phyloP scores from a whole-genome alignment of 1,140 invertebrate species.

The Gryon sp. region DNA sequence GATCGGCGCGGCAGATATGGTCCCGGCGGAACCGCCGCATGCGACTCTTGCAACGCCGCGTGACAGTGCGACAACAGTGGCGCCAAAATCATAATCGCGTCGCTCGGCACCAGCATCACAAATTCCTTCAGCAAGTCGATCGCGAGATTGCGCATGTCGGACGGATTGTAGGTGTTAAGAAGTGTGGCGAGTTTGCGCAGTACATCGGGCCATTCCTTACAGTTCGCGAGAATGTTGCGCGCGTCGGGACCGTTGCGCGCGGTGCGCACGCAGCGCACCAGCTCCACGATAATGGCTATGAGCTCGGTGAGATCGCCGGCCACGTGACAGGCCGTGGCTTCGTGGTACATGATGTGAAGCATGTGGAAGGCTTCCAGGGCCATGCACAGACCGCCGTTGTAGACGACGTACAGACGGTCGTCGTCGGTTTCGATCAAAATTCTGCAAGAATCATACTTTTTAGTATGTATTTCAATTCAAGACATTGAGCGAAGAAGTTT shows the following conservation, averaged over 20 bases:
- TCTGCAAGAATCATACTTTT: constrained; percentile 69
- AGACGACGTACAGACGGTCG: constrained; percentile 92
- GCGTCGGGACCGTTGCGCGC: constrained; percentile 84
- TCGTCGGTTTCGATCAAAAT: constrained; percentile 93
- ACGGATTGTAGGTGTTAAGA: constrained; percentile 94
- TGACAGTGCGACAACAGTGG: constrained; percentile 92
- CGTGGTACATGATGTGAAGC: constrained; percentile 95
- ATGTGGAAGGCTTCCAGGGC: constrained; percentile 94
- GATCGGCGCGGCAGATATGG: constrained; percentile 87
- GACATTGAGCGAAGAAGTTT: too few relatives aligned
- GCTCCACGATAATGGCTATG: constrained; percentile 86
- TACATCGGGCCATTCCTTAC: constrained; percentile 92
- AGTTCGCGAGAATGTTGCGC: constrained; percentile 82
- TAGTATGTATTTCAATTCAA: background rate
- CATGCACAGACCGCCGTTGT: constrained; percentile 92
- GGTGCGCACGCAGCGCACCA: constrained; percentile 85
- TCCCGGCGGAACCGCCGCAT: constrained; percentile 84
- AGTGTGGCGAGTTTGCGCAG: constrained; percentile 91
- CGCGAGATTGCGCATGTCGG: constrained; percentile 88
- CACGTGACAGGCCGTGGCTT: constrained; percentile 93
- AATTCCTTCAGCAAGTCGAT: constrained; percentile 92
- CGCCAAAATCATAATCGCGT: constrained; percentile 89
- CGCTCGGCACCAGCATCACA: constrained; percentile 89
- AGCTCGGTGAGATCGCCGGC: constrained; percentile 91
- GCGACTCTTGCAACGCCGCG: constrained; percentile 87